phyloP scores from a whole-genome alignment of 2,888 invertebrate species.

The Amphimallon solstitiale region DNA sequence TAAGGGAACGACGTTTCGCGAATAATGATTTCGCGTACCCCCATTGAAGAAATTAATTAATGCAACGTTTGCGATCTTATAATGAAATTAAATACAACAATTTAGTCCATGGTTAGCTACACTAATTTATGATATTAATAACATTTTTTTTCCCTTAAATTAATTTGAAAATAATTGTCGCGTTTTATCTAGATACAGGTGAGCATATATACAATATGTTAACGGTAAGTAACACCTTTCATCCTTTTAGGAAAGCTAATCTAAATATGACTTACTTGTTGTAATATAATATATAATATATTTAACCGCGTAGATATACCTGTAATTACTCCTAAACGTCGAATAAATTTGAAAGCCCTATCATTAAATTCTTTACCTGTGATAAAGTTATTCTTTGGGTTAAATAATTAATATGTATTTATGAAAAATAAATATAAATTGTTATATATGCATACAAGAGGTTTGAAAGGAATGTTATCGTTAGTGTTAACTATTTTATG shows the following conservation, averaged over 20 bases:
- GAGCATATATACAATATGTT: background rate
- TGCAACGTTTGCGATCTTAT: conserved; percentile 10
- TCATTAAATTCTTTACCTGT: no score
- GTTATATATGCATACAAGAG: no score
- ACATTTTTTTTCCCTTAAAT: background rate
- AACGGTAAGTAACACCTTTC: conserved; percentile 11
- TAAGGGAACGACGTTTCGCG: conserved; percentile 1
- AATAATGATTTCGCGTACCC: conserved; percentile 11
- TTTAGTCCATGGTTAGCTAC: background rate
- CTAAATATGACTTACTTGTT: no score
- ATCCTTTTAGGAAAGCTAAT: background rate
- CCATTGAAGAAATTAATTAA: conserved; percentile 28
- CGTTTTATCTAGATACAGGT: background rate
- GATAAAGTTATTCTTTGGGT: no score
- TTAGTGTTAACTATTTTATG: no score
- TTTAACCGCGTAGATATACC: no score
- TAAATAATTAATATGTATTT: no score
- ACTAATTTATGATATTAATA: conserved; percentile 8
- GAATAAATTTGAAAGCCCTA: no score
- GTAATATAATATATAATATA: no score
- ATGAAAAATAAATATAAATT: no score
- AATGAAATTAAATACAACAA: conserved; percentile 4
- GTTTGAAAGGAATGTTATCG: no score
- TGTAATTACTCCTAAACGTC: no score
- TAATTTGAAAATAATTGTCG: conserved; percentile 7